A percentile compares a stretch with the other conserved stretches of the same genome.
Conservation (phyloP, 2,797 vertebrate genomes). For the Buphagus erythrorhynchus region DNA sequence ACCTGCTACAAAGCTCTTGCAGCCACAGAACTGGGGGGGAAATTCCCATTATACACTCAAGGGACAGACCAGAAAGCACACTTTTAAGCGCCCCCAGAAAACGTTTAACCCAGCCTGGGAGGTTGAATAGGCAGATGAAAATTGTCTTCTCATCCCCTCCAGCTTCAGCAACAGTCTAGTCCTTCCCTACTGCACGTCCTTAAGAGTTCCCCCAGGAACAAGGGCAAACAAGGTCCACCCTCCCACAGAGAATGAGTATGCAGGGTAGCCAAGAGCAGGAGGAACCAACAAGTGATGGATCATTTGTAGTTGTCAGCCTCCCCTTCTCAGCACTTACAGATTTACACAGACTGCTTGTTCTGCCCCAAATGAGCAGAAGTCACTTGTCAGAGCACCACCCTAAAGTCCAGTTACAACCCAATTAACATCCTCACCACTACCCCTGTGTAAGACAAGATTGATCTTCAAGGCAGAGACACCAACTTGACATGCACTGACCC, state of each 20-base stretch:
- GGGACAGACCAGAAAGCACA: not conserved
- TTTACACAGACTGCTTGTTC: not conserved
- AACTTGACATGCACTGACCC: not conserved
- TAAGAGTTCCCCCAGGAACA: not conserved
- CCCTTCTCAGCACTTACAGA: not conserved
- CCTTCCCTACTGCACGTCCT: not conserved
- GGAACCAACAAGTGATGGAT: not conserved
- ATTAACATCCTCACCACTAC: not conserved
- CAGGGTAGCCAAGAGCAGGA: not conserved
- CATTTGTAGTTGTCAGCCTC: not conserved
- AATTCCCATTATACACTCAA: not conserved
- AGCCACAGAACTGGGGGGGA: not conserved
- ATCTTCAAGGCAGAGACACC: not conserved
- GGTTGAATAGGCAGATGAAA: not conserved
- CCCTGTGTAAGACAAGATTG: not conserved
- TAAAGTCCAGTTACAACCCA: not conserved
- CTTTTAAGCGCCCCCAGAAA: not conserved
- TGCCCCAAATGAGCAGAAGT: not conserved
- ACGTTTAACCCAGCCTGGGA: not conserved
- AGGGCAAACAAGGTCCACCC: not conserved
- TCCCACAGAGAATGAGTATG: accelerated
- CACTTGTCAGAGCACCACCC: not conserved
- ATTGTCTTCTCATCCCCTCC: not conserved
- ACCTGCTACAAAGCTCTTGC: not conserved
- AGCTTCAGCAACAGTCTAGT: not conserved